Conservation (phyloP, 2,797 vertebrate genomes). For the Acanthiza pusilla region DNA sequence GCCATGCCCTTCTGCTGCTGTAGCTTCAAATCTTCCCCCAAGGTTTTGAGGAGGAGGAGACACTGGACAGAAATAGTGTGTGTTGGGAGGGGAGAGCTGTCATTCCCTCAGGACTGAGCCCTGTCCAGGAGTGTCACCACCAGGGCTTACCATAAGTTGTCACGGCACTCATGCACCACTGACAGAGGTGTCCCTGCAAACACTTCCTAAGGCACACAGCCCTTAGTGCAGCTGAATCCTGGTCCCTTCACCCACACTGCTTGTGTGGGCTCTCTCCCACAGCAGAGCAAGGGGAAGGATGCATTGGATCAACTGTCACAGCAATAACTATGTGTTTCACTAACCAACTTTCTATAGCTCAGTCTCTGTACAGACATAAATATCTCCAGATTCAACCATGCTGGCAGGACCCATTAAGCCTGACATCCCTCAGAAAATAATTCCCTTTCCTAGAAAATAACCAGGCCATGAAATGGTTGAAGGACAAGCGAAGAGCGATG, state of each 20-base stretch:
- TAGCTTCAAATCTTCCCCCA: background rate
- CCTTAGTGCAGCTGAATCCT: background rate
- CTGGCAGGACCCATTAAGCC: background rate
- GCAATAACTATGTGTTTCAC: background rate
- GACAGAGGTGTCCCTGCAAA: background rate
- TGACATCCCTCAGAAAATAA: constrained; percentile 2
- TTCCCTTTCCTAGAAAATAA: background rate
- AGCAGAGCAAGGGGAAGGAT: background rate
- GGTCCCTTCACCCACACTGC: background rate
- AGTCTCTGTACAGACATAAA: constrained; percentile 10
- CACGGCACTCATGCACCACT: background rate
- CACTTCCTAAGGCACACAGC: background rate
- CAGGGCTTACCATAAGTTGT: background rate
- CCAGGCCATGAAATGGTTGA: background rate
- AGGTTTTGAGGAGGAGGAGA: background rate
- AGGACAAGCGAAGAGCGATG: background rate
- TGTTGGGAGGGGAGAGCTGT: background rate
- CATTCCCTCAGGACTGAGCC: background rate
- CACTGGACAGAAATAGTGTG: background rate
- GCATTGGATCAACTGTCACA: background rate
- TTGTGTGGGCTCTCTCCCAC: background rate
- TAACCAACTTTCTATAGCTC: background rate
- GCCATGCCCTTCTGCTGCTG: background rate
- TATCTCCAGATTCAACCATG: background rate
- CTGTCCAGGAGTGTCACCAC: background rate